Evolutionary conservation across 2,797 vertebrate species (phyloP).

Genomic region (Semaprochilodus insignis): DNA sequence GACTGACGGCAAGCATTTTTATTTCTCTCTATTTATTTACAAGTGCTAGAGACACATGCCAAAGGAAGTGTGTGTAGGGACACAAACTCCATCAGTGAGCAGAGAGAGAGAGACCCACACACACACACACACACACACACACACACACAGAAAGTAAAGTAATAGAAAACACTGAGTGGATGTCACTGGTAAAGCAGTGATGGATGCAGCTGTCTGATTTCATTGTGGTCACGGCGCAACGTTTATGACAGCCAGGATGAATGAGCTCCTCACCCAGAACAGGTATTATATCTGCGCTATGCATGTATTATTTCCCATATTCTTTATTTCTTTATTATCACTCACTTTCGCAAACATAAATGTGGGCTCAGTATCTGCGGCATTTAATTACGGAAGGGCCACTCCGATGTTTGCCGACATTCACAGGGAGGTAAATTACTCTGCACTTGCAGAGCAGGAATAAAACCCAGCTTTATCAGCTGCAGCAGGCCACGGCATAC

Average conservation of each 20-base stretch:
- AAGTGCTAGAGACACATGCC: slow-evolving; percentile 18
- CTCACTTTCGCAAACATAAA: slow-evolving; percentile 68
- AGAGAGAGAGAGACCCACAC: slow-evolving; percentile 12
- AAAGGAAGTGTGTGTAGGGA: slow-evolving; percentile 22
- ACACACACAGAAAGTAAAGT: slow-evolving; percentile 37
- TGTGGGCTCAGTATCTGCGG: slow-evolving; percentile 61
- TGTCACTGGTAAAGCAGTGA: slow-evolving; percentile 59
- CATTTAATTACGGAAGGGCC: slow-evolving; percentile 70
- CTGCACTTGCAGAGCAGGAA: slow-evolving; percentile 63
- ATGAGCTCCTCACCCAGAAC: slow-evolving; percentile 63
- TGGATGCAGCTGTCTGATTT: slow-evolving; percentile 71
- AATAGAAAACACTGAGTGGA: slow-evolving; percentile 51
- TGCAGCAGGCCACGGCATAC: slow-evolving; percentile 59
- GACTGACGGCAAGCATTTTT: slow-evolving; percentile 1
- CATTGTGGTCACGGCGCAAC: slow-evolving; percentile 61
- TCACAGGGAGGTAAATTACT: slow-evolving; percentile 72
- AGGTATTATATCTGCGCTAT: slow-evolving; percentile 60
- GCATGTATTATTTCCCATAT: slow-evolving; percentile 57
- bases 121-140: background rate
- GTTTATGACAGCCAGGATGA: slow-evolving; percentile 69
- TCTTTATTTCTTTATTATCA: slow-evolving; percentile 49
- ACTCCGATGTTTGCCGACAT: slow-evolving; percentile 71
- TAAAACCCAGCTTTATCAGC: slow-evolving; percentile 72
- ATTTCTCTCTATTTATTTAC: slow-evolving; percentile 35
- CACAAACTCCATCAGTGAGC: slow-evolving; percentile 7